A percentile compares a stretch with the other conserved stretches of the same genome.
Conservation (phyloP, 2,113 vertebrate genomes). For the Notarius lentiginosus region DNA sequence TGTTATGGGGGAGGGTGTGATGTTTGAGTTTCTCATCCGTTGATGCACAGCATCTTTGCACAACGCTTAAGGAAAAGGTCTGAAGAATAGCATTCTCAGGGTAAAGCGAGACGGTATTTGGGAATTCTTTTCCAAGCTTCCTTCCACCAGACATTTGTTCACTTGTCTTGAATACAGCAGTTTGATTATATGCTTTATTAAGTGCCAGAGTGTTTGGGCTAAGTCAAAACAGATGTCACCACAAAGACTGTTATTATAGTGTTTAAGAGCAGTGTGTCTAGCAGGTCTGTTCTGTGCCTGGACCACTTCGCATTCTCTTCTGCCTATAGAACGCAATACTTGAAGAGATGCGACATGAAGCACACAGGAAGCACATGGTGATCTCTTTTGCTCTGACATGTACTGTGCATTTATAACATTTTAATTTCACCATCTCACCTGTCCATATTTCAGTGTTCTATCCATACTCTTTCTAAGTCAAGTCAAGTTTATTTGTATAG, state of each 20-base stretch:
- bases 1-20: neutral
- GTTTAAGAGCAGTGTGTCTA: conserved; percentile 66
- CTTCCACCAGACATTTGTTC: conserved; percentile 45
- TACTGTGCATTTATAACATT: neutral
- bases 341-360: neutral
- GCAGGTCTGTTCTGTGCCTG: conserved; percentile 61
- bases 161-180: conserved; percentile 63
- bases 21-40: conserved; percentile 27
- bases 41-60: neutral
- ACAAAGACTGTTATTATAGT: conserved; percentile 67
- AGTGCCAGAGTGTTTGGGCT: conserved; percentile 69
- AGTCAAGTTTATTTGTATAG: no score
- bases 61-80: conserved; percentile 17
- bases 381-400: neutral
- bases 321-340: neutral
- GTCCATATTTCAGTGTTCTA: conserved; percentile 29
- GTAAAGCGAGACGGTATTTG: conserved; percentile 28
- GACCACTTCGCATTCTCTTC: conserved; percentile 47
- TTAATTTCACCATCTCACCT: neutral
- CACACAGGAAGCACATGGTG: neutral
- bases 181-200: conserved; percentile 75
- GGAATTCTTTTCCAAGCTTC: conserved; percentile 34
- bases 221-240: conserved; percentile 77
- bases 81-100: conserved; percentile 31
- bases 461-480: neutral